phyloP scores from a whole-genome alignment of 2,113 vertebrate genomes.

The Narcine bancroftii region DNA sequence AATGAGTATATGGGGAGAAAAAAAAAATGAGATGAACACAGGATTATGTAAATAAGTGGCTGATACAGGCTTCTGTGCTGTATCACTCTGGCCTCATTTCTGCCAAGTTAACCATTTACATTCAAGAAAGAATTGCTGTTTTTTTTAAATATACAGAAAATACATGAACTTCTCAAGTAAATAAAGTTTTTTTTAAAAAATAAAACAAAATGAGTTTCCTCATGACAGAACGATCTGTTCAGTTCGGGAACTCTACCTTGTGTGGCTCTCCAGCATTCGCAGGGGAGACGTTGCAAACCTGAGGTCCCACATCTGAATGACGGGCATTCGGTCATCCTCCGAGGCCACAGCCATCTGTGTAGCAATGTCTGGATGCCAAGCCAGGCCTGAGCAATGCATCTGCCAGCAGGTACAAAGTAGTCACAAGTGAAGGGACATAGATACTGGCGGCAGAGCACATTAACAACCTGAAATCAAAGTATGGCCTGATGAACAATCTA shows the following conservation, averaged over 20 bases:
- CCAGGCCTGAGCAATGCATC: conserved; percentile 95
- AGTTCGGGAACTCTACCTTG: conserved; percentile 60
- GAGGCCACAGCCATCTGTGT: conserved; percentile 90
- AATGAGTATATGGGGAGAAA: no score
- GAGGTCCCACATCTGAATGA: conserved; percentile 96
- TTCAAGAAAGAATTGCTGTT: neutral
- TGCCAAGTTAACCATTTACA: neutral
- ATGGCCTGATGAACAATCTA: neutral
- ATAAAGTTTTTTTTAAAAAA: neutral
- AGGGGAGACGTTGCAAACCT: conserved; percentile 89
- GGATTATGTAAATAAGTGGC: no score
- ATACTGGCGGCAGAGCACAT: neutral
- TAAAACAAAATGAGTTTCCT: neutral
- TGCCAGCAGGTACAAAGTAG: conserved; percentile 42
- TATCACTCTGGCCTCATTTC: neutral
- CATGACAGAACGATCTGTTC: neutral
- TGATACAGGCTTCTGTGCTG: no score
- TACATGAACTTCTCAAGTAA: neutral
- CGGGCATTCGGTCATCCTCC: conserved; percentile 85
- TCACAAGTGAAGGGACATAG: neutral
- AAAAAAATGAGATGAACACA: no score
- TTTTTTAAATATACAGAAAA: neutral
- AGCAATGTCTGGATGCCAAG: conserved; percentile 91
- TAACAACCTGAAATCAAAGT: neutral
- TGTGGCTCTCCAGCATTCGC: conserved; percentile 85